These are phyloP conservation scores for Spodoptera frugiperda DNA, from an alignment of 1,140 invertebrate species.

Conservation along the genomic window DNA sequence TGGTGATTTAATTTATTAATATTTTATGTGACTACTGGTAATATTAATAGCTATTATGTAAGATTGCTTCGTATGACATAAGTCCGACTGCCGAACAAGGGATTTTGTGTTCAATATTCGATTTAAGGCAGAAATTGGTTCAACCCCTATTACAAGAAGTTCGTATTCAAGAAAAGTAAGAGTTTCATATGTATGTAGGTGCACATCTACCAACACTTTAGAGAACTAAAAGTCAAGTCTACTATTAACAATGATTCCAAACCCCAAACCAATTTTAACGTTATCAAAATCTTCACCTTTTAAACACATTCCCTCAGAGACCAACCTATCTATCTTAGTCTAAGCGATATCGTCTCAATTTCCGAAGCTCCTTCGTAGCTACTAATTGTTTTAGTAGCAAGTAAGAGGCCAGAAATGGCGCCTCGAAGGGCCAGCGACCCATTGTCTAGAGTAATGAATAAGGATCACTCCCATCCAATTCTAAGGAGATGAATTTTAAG, in stretches of 20 bases:
- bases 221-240: no score
- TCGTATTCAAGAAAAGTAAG: no score
- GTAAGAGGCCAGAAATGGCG: constrained; percentile 28
- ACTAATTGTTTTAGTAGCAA: constrained; percentile 63
- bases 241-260: background rate
- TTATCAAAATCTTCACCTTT: background rate
- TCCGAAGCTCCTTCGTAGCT: constrained; percentile 3
- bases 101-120: no score
- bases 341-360: constrained; percentile 31
- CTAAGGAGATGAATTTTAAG: constrained; percentile 32
- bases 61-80: no score
- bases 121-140: no score
- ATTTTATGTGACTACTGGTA: no score
- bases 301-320: background rate
- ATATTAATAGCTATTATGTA: no score
- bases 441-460: constrained; percentile 63
- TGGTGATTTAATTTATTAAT: no score
- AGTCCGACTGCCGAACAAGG: no score
- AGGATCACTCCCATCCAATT: constrained; percentile 56
- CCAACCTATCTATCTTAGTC: background rate
- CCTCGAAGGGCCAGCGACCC: constrained; percentile 49
- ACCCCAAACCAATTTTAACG: background rate
- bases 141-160: no score
- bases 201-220: no score
- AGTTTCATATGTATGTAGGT: no score